Conservation (phyloP, 2,888 invertebrate genomes). For the Diaphora mendica region DNA sequence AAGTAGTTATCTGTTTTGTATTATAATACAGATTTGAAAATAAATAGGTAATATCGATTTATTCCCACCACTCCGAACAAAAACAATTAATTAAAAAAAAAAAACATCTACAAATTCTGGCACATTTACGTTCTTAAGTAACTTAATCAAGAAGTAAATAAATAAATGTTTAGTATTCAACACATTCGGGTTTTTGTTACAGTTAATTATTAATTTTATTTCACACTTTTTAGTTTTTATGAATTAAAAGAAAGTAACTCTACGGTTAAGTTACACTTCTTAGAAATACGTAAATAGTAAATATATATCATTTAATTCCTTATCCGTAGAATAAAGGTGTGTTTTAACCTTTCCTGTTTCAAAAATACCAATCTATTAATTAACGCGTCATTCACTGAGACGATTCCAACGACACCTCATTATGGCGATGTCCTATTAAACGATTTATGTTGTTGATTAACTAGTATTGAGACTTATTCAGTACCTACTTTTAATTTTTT, state of each 20-base stretch:
- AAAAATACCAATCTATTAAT: neutral
- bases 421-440: neutral
- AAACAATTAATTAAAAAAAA: neutral
- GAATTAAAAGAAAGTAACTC: neutral
- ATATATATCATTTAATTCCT: neutral
- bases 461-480: neutral
- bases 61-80: neutral
- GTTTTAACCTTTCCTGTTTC: neutral
- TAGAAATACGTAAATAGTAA: neutral
- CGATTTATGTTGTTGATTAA: neutral
- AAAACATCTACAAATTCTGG: neutral
- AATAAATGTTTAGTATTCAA: neutral
- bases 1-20: no score
- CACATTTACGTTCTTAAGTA: neutral
- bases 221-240: constrained; percentile 4
- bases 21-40: neutral
- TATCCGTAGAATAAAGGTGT: neutral
- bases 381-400: neutral
- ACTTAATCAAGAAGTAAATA: neutral
- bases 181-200: neutral
- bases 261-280: neutral
- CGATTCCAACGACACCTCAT: neutral
- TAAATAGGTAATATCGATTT: neutral
- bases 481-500: neutral
- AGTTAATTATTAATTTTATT: neutral